phyloP scores from a whole-genome alignment of 1,140 invertebrate species.

The Bombyx mori region ASM3026992v2 NC_085113.1:6212501-6213000 shows the following conservation, averaged over 20 bases:
- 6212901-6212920: background rate
- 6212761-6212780: background rate
- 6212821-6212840: background rate
- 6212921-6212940: conserved; percentile 1
- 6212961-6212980: conserved; percentile 1
- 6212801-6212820: background rate
- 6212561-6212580: background rate
- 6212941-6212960: background rate
- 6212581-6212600: background rate
- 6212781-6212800: background rate
- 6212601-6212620: background rate
- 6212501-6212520: background rate
- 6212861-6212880: background rate
- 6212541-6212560: conserved; percentile 2
- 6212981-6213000: background rate
- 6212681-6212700: background rate
- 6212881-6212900: background rate
- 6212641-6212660: background rate
- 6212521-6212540: background rate
- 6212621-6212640: background rate
- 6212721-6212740: background rate
- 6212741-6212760: background rate
- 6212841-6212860: background rate
- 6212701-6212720: background rate
- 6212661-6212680: background rate